These are phyloP conservation scores for Riptortus pedestris DNA, from an alignment of 1,140 invertebrate species.

Conservation along the genomic window DNA sequence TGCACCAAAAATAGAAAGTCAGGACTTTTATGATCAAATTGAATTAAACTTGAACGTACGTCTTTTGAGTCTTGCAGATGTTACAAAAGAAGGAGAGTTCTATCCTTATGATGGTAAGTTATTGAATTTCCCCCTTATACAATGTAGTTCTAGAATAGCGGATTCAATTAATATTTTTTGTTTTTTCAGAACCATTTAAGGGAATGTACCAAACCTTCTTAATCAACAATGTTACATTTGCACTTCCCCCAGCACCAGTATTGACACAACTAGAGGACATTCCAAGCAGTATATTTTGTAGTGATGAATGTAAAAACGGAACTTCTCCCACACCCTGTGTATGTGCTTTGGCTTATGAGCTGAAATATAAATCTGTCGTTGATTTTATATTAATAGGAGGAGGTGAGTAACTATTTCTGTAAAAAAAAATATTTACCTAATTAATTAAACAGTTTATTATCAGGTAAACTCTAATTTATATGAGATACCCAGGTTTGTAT, in stretches of 20 bases:
- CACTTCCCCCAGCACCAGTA: not conserved
- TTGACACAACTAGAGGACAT: not conserved
- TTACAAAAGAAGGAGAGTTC: not conserved
- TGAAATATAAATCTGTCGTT: no score
- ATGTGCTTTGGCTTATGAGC: no score
- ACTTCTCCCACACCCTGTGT: no score
- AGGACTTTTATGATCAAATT: not conserved
- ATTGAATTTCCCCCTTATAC: no score
- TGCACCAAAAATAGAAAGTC: not conserved
- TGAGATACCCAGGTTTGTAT: no score
- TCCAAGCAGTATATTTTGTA: not conserved
- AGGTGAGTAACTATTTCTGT: no score
- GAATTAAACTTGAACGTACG: not conserved
- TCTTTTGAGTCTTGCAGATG: not conserved
- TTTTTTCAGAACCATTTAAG: not conserved
- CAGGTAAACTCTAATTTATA: no score
- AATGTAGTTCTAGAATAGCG: no score
- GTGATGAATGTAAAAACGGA: not conserved
- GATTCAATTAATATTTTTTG: no score
- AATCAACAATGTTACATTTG: not conserved
- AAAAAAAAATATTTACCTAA: no score
- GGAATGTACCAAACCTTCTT: not conserved
- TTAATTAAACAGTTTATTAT: no score
- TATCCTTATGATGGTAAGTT: not conserved
- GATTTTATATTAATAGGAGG: no score